Conservation (phyloP, 1,140 invertebrate genomes). For the Maniola jurtina region DNA sequence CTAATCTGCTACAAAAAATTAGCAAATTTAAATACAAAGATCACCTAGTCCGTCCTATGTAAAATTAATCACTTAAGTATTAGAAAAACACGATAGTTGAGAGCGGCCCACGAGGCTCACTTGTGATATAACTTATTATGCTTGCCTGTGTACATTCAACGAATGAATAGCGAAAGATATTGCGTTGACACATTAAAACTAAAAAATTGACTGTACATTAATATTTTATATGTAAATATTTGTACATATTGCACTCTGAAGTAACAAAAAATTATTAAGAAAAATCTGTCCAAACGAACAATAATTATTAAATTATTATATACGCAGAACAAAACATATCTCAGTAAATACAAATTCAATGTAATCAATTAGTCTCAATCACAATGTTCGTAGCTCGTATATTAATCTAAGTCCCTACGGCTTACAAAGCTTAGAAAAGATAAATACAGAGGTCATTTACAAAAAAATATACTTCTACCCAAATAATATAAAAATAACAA, state of each 20-base stretch:
- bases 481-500: slow-evolving; percentile 79
- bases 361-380: slow-evolving; percentile 59
- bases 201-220: slow-evolving; percentile 76
- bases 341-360: slow-evolving; percentile 67
- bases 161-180: slow-evolving; percentile 68
- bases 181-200: slow-evolving; percentile 76
- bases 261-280: slow-evolving; percentile 76
- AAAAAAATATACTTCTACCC: slow-evolving; percentile 77
- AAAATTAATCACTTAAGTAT: slow-evolving; percentile 77
- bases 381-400: slow-evolving; percentile 75
- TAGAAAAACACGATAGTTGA: slow-evolving; percentile 70
- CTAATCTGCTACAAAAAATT: slow-evolving; percentile 78
- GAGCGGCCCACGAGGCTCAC: slow-evolving; percentile 43
- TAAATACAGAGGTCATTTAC: slow-evolving; percentile 78
- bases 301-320: slow-evolving; percentile 41
- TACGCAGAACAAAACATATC: slow-evolving; percentile 65
- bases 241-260: slow-evolving; percentile 79
- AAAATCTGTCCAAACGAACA: slow-evolving; percentile 70
- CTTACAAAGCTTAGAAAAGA: slow-evolving; percentile 77
- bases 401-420: slow-evolving; percentile 72
- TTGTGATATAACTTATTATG: slow-evolving; percentile 74
- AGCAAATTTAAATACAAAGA: slow-evolving; percentile 77
- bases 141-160: slow-evolving; percentile 70
- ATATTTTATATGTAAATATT: slow-evolving; percentile 78
- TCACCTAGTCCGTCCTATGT: slow-evolving; percentile 72